These are phyloP conservation scores for Silvanus unidentatus DNA, from an alignment of 2,888 invertebrate genomes.

Conservation along the genomic window DNA sequence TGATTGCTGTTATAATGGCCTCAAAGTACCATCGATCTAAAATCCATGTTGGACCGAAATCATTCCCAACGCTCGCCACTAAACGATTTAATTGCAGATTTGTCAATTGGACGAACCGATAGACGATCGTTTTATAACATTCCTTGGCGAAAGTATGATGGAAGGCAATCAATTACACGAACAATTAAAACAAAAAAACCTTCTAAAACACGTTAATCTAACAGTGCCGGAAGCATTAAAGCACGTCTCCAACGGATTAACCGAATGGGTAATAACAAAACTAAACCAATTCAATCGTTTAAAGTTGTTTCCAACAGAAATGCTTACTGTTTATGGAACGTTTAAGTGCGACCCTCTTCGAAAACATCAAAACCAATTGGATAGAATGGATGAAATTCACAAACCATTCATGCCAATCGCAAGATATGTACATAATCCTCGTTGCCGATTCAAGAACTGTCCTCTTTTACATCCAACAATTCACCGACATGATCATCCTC, in stretches of 20 bases:
- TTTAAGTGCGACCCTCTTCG: conserved; percentile 42
- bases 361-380: conserved; percentile 44
- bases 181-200: conserved; percentile 44
- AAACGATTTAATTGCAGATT: not conserved
- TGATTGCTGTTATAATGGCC: conserved; percentile 55
- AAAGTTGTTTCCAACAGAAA: conserved; percentile 44
- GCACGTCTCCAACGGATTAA: conserved; percentile 39
- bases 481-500: conserved; percentile 43
- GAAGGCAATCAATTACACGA: conserved; percentile 55
- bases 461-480: conserved; percentile 48
- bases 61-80: not conserved
- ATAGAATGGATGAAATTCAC: conserved; percentile 43
- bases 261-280: conserved; percentile 41
- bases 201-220: conserved; percentile 46
- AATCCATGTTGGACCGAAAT: conserved; percentile 16
- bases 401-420: conserved; percentile 22
- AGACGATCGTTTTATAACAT: conserved; percentile 40
- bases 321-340: conserved; percentile 47
- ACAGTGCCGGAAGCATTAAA: conserved; percentile 52
- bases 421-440: conserved; percentile 48
- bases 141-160: conserved; percentile 52
- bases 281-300: no score
- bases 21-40: conserved; percentile 41
- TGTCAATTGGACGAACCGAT: conserved; percentile 8
- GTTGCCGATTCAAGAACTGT: conserved; percentile 51